These are phyloP conservation scores for Pseudorhiza aurosa DNA, from an alignment of 30 jellyfish, hydroid and myxozoan species.

Conservation along the genomic window DNA sequence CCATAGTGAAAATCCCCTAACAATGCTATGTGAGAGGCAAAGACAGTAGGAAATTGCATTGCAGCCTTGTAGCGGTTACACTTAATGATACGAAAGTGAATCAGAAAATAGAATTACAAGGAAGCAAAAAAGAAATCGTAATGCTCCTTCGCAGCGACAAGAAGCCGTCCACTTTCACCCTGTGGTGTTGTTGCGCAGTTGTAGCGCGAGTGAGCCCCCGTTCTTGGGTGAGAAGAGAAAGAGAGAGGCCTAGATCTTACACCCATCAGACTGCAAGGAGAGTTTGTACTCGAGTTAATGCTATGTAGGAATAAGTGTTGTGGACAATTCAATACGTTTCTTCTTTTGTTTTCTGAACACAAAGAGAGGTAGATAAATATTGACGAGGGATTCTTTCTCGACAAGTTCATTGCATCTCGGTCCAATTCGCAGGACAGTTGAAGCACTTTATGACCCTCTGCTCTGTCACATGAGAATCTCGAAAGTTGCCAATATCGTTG, in stretches of 20 bases:
- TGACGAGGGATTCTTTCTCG: conserved; percentile 40
- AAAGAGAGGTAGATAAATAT: conserved; percentile 33
- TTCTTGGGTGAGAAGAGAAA: not conserved
- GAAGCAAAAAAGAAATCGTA: too few relatives aligned
- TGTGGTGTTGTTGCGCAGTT: too few relatives aligned
- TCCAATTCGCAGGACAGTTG: not conserved
- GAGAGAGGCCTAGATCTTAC: not conserved
- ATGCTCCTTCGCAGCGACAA: too few relatives aligned
- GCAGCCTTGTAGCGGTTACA: too few relatives aligned
- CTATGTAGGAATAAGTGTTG: not conserved
- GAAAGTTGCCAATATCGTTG: too few relatives aligned
- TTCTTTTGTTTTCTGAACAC: conserved; percentile 7
- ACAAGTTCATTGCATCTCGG: not conserved
- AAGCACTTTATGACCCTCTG: not conserved
- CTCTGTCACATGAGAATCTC: too few relatives aligned
- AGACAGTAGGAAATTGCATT: too few relatives aligned
- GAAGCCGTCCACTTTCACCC: too few relatives aligned
- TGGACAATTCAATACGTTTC: not conserved
- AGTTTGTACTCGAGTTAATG: conserved; percentile 9
- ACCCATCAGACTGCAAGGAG: conserved; percentile 21
- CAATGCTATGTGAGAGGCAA: too few relatives aligned
- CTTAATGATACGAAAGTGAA: too few relatives aligned
- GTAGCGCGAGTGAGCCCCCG: conserved; percentile 16
- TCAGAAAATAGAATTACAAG: too few relatives aligned
- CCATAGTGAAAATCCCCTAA: too few relatives aligned